These are phyloP conservation scores for Steinernema scapterisci DNA, from an alignment of 2,888 invertebrate species.

Conservation along the genomic window DNA sequence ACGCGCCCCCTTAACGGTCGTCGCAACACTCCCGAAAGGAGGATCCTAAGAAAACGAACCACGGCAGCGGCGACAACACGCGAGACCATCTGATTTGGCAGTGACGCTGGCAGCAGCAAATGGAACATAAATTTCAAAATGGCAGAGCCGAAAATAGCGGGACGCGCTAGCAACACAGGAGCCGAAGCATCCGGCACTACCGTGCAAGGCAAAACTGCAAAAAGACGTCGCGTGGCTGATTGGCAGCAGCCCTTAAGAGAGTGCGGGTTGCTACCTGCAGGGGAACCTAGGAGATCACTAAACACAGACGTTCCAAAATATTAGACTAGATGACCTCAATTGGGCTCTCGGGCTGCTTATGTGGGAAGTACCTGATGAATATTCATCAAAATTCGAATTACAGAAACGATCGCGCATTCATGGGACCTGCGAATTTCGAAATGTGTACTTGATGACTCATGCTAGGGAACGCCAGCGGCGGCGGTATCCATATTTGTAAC, in stretches of 20 bases:
- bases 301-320: neutral
- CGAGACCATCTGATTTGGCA: neutral
- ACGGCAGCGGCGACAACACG: no score
- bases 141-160: neutral
- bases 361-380: neutral
- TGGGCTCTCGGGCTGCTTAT: neutral
- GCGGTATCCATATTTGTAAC: neutral
- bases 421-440: neutral
- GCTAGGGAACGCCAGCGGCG: neutral
- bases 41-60: neutral
- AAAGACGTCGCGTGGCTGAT: neutral
- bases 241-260: constrained; percentile 1
- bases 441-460: neutral
- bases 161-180: no score
- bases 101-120: no score
- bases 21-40: no score
- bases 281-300: neutral
- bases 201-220: neutral
- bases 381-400: constrained; percentile 12
- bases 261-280: no score
- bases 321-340: neutral
- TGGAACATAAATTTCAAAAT: constrained; percentile 18
- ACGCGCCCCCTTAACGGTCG: neutral
- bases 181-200: neutral
- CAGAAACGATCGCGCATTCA: no score